Conservation (phyloP, 2,888 invertebrate species). For the Chrysina gloriosa region DNA sequence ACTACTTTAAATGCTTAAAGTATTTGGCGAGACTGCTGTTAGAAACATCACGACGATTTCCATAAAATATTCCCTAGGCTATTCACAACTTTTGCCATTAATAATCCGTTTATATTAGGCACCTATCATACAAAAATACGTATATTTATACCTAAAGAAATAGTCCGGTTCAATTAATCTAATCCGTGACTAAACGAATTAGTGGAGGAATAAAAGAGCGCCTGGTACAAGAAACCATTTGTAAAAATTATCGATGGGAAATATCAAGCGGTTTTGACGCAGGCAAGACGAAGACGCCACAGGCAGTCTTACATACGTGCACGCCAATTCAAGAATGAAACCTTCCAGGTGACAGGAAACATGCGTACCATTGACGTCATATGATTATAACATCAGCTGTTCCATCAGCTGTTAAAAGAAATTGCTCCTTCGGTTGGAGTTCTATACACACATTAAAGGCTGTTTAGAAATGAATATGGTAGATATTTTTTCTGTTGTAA, state of each 20-base stretch:
- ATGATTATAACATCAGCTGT: slow-evolving; percentile 59
- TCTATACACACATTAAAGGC: neutral
- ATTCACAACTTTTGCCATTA: too few relatives aligned
- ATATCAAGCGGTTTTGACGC: neutral
- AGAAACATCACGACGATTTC: too few relatives aligned
- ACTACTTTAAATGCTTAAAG: too few relatives aligned
- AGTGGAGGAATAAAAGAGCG: neutral
- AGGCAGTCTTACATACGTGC: slow-evolving; percentile 31
- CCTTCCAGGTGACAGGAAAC: slow-evolving; percentile 62
- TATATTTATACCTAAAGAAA: too few relatives aligned
- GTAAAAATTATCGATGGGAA: slow-evolving; percentile 29
- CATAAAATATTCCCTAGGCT: too few relatives aligned
- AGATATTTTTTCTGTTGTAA: neutral
- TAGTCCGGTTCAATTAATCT: too few relatives aligned
- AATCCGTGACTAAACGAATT: slow-evolving; percentile 19
- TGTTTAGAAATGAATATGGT: slow-evolving; percentile 2
- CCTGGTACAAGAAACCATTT: slow-evolving; percentile 21
- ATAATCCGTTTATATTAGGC: too few relatives aligned
- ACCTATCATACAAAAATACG: too few relatives aligned
- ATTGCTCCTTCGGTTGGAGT: slow-evolving; percentile 28
- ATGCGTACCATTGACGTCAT: slow-evolving; percentile 59
- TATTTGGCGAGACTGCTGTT: too few relatives aligned
- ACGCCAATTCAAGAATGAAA: slow-evolving; percentile 51
- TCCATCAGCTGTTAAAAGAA: slow-evolving; percentile 57
- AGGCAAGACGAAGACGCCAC: slow-evolving; percentile 25